Conservation (phyloP, 2,888 invertebrate genomes). For the Drosophila birchii region DNA sequence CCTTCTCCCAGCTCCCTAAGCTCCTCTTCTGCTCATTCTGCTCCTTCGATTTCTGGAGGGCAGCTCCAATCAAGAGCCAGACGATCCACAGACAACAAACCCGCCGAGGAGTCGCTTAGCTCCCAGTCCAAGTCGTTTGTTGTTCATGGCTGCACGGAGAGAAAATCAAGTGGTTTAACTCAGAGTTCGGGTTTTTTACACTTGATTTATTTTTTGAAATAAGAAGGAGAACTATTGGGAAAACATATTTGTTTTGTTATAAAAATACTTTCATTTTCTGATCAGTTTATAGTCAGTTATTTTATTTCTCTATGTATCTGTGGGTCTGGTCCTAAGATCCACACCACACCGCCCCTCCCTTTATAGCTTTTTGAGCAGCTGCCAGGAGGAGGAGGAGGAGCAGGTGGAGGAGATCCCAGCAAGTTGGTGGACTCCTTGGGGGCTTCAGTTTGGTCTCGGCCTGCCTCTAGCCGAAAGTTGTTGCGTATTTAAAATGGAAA, state of each 20-base stretch:
- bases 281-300: not conserved
- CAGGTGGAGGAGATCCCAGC: slow-evolving; percentile 6
- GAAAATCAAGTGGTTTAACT: not conserved
- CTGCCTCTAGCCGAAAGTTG: slow-evolving; percentile 75
- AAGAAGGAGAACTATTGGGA: too few relatives aligned
- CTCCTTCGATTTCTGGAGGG: slow-evolving; percentile 27
- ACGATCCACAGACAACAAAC: slow-evolving; percentile 52
- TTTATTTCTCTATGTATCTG: slow-evolving; percentile 9
- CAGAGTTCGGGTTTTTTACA: too few relatives aligned
- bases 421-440: slow-evolving; percentile 22
- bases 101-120: slow-evolving; percentile 10
- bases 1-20: not conserved
- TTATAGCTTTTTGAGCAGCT: slow-evolving; percentile 19
- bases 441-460: slow-evolving; percentile 30
- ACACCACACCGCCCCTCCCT: slow-evolving; percentile 19
- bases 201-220: too few relatives aligned
- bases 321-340: slow-evolving; percentile 31
- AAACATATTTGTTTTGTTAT: too few relatives aligned
- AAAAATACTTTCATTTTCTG: too few relatives aligned
- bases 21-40: slow-evolving; percentile 1
- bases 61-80: slow-evolving; percentile 57
- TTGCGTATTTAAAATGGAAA: slow-evolving; percentile 79
- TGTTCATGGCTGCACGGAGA: slow-evolving; percentile 9
- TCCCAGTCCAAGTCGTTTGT: slow-evolving; percentile 28
- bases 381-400: not conserved